phyloP scores from a whole-genome alignment of 1,140 invertebrate genomes.

The Uloborus diversus region DNA sequence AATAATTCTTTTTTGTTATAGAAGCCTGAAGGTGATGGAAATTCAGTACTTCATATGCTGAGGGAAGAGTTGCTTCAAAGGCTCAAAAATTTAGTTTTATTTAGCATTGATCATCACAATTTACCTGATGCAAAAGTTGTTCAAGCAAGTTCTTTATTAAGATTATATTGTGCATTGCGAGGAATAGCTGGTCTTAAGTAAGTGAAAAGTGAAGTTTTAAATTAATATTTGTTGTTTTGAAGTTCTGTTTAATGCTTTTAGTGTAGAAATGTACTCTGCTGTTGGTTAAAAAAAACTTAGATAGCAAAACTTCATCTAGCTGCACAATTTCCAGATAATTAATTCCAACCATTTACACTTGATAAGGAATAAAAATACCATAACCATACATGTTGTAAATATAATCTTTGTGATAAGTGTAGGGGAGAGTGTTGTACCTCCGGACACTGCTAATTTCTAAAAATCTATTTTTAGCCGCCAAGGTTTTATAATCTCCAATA shows the following conservation, averaged over 20 bases:
- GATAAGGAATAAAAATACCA: no score
- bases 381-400: no score
- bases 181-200: slow-evolving; percentile 92
- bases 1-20: no score
- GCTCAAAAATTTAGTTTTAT: slow-evolving; percentile 71
- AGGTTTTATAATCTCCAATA: no score
- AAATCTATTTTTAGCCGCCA: no score
- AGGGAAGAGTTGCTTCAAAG: slow-evolving; percentile 80
- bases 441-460: no score
- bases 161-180: slow-evolving; percentile 90
- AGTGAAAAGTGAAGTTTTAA: slow-evolving; percentile 56
- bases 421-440: no score
- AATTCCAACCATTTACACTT: no score
- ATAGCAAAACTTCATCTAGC: not conserved
- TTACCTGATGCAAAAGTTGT: slow-evolving; percentile 77
- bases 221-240: not conserved
- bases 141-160: slow-evolving; percentile 79
- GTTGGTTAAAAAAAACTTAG: no score
- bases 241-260: no score
- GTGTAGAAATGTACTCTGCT: no score
- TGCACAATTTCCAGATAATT: not conserved
- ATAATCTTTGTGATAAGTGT: no score
- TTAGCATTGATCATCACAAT: slow-evolving; percentile 68
- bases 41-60: slow-evolving; percentile 76
- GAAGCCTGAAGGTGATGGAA: slow-evolving; percentile 63